Evolutionary conservation across 2,888 invertebrate species (phyloP).

Genomic region (Hipparchia semele): DNA sequence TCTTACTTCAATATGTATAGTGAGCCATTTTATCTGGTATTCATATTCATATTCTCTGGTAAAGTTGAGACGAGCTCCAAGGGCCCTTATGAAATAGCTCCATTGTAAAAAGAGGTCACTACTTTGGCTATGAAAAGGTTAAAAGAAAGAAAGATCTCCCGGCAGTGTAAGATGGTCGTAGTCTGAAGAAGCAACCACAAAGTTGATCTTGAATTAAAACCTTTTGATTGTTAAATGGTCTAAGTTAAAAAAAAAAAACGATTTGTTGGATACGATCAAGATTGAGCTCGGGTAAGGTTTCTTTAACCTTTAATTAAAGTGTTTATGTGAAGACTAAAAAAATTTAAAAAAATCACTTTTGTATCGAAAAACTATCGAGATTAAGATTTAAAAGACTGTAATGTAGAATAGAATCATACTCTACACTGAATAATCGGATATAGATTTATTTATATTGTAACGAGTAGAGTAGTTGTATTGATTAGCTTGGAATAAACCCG

Average conservation of each 20-base stretch:
- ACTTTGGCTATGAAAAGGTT: slow-evolving; percentile 39
- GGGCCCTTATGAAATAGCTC: slow-evolving; percentile 36
- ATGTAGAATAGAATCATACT: too few species aligned
- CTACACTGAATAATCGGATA: too few species aligned
- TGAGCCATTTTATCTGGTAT: slow-evolving; percentile 11
- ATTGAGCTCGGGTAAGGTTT: background rate
- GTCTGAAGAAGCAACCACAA: slow-evolving; percentile 15
- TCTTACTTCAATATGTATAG: slow-evolving; percentile 18
- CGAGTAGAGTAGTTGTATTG: too few species aligned
- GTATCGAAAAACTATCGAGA: too few species aligned
- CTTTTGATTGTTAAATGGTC: background rate
- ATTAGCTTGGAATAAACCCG: too few species aligned
- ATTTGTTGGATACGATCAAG: background rate
- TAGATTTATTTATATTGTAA: too few species aligned
- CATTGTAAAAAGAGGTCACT: slow-evolving; percentile 38
- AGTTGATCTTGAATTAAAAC: background rate
- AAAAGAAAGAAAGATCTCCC: slow-evolving; percentile 39
- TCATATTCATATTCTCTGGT: slow-evolving; percentile 1
- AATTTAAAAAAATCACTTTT: too few species aligned
- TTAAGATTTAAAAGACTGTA: too few species aligned
- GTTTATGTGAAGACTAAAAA: too few species aligned
- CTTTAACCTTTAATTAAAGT: too few species aligned
- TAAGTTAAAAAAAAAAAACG: background rate
- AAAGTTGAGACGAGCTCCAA: slow-evolving; percentile 26
- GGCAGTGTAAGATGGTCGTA: slow-evolving; percentile 28